Evolutionary conservation across 2,888 invertebrate genomes (phyloP).

Genomic region (Diadegma fenestrale): DNA sequence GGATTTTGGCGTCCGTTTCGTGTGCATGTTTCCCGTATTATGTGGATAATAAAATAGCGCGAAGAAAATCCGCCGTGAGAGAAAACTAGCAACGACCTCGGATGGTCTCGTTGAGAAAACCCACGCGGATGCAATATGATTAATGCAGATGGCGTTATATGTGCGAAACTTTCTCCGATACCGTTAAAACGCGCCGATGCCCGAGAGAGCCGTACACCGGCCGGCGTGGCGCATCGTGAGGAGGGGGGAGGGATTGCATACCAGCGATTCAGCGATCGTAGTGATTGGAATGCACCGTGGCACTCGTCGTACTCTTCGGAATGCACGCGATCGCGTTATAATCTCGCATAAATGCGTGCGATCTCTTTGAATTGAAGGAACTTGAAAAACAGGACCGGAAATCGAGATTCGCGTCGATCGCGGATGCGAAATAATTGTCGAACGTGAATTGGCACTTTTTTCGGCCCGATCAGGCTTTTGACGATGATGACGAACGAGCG

Average conservation of each 20-base stretch:
- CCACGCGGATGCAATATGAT: constrained; percentile 55
- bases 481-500: not conserved
- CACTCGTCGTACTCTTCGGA: constrained; percentile 36
- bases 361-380: not conserved
- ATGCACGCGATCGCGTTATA: constrained; percentile 43
- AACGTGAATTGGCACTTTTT: no score
- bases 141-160: constrained; percentile 67
- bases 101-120: constrained; percentile 30
- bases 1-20: not conserved
- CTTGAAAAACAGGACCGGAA: not conserved
- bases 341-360: constrained; percentile 1
- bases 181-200: constrained; percentile 67
- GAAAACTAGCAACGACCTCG: constrained; percentile 22
- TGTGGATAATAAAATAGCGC: not conserved
- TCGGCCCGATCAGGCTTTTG: no score
- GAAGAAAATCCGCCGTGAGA: not conserved
- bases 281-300: constrained; percentile 66
- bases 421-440: no score
- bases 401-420: not conserved
- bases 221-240: constrained; percentile 40
- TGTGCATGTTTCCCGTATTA: not conserved
- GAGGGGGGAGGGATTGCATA: constrained; percentile 31
- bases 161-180: constrained; percentile 69
- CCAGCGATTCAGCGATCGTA: constrained; percentile 55
- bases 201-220: constrained; percentile 62